phyloP scores from a whole-genome alignment of 2,888 invertebrate species.

The Colletes collaris region DNA sequence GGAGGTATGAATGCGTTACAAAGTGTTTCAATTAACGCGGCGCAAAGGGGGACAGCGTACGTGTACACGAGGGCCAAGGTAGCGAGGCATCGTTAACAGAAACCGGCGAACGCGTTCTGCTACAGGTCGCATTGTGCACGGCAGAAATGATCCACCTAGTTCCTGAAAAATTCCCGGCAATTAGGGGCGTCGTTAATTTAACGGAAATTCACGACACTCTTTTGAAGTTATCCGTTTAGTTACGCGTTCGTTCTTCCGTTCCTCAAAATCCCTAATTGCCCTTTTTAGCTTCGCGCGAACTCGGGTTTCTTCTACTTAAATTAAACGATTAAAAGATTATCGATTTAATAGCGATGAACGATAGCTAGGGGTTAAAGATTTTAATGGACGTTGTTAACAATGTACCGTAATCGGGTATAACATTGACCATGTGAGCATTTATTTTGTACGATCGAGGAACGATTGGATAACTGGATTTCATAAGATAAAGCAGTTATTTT shows the following conservation, averaged over 20 bases:
- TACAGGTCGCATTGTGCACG: not conserved
- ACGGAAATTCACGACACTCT: too few species aligned
- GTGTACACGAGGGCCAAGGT: not conserved
- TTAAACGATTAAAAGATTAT: not conserved
- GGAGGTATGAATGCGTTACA: slow-evolving; percentile 11
- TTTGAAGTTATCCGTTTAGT: too few species aligned
- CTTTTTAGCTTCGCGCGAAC: not conserved
- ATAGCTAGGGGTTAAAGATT: too few species aligned
- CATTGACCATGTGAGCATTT: too few species aligned
- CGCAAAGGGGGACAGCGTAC: not conserved
- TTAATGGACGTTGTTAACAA: too few species aligned
- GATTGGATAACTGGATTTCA: too few species aligned
- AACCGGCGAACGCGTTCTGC: not conserved
- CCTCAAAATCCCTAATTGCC: too few species aligned
- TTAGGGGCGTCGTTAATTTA: not conserved
- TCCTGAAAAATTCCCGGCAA: not conserved
- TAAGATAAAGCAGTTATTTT: too few species aligned
- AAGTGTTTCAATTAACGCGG: slow-evolving; percentile 31
- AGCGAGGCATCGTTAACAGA: slow-evolving; percentile 6
- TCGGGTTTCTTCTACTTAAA: not conserved
- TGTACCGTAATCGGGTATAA: too few species aligned
- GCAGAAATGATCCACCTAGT: not conserved
- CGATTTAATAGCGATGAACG: too few species aligned
- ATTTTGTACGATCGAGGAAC: too few species aligned
- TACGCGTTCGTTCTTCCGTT: too few species aligned